These are phyloP conservation scores for Rhineura floridana DNA, from an alignment of 2,113 vertebrate genomes.

Conservation along the genomic window DNA sequence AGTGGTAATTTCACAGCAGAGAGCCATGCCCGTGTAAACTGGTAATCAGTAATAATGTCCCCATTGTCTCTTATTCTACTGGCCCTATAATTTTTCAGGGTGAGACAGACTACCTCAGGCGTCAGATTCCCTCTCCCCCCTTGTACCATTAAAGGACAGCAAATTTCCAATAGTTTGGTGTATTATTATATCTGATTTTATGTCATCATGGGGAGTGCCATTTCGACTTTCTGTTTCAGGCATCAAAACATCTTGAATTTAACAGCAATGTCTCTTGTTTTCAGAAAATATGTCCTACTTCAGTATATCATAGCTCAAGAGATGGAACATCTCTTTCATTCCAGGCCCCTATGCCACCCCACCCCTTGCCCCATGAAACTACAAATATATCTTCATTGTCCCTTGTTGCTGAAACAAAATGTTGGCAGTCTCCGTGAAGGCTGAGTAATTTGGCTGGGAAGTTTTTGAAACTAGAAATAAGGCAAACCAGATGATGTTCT, in stretches of 20 bases:
- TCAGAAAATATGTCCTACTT: background rate
- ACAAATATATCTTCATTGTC: background rate
- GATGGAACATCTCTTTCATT: background rate
- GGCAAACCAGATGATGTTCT: background rate
- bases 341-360: background rate
- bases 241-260: background rate
- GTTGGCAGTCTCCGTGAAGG: background rate
- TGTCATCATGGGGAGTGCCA: background rate
- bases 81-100: background rate
- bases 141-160: background rate
- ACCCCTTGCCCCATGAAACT: background rate
- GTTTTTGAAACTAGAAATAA: constrained; percentile 8
- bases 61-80: background rate
- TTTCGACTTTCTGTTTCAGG: background rate
- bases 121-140: background rate
- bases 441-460: constrained; percentile 17
- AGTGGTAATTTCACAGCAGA: background rate
- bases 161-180: background rate
- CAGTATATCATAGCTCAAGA: background rate
- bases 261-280: background rate
- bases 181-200: background rate
- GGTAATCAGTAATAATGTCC: background rate
- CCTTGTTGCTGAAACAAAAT: background rate
- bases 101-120: background rate
- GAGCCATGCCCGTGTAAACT: background rate